Evolutionary conservation across 2,888 invertebrate genomes (phyloP), one percentile per base, ranked within the genome.

Genomic region (Schizotus pectinicornis): DNA sequence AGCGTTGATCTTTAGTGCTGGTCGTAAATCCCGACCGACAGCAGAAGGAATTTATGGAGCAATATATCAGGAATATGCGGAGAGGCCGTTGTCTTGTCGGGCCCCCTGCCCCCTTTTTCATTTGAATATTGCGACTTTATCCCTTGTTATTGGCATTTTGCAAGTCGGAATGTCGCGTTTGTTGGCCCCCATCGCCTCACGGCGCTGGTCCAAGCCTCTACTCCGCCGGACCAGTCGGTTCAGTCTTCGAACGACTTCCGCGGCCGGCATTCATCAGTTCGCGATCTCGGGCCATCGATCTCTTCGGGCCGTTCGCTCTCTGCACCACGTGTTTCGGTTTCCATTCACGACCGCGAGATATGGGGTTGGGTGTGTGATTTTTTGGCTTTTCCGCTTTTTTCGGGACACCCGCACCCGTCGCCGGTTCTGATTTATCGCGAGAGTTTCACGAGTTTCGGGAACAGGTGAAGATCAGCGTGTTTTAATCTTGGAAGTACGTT

Each of bases 221-320:
- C 65, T 53, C 60, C 57, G 45, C 67, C 65, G 65, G 63, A 57
- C 62, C 65, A 60, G 61, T 61, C 63, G 39, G 65, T 71, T 70
- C 72, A 70, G 70, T 70, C 67, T 69, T 67, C 60, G 56, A 66
- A 63, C 69, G 64, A 69, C 71, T 71, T 71, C 73, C 73, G 71
- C 63, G 66, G 62, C 62, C 61, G 65, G 48, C 64, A 65, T 64
- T 58, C 48, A 61, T 22, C 57, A 63, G 62, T 43, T 49, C 56
- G 48, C 47, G 50, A 42, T 61, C 64, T 65, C 60, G 65, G 67
- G 65, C 62, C 66, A 62, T 65, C 65, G 66, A 60, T 59, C 61
- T 50, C 41, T 42, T 50, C 39, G 48, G 34, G 6, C 13, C 32
- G 7, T 33, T 46, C 50, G 47, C 33, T 22, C 39, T 22, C 43